Base-by-base conservation (phyloP, 2,888 invertebrate genomes). In the Rhamphomyia laevipes region DNA sequence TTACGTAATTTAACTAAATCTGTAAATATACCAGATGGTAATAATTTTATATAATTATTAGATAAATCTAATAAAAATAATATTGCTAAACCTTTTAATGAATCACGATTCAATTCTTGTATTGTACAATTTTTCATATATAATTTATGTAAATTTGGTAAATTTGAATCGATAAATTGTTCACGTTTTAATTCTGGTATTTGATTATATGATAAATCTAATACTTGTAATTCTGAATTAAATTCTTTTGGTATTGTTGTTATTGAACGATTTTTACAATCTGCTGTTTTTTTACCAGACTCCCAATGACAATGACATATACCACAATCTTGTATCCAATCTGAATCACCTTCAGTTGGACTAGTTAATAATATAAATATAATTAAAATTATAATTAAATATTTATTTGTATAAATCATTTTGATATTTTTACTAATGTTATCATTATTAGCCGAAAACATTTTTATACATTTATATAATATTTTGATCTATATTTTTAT, bases 1-100 rank as follows among this genome's bases (percentile, higher is more conserved):
- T 82, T 78, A 58, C 89, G 75, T 45, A 91, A 72, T 60, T 84
- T 81, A 10, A 75, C 73, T 7, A 84, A 82, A 48, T 84, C 82
- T 46, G 70, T 74, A 61, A 91, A 90, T 0, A 84, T 83, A 51
- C 79, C 79, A 0, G 80, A 75, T 57, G 82, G 76, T 47, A 90
- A 68, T 7, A 71, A 73, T 46, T 73, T 74, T 40, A 90, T 77
- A 31, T 73, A 73, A 63, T 92, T 92, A 59, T 77, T 76, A 3
- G 87, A 85, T 56, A 92, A 71, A 66, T 92, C 89, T 55, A 92
- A 70, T 66, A 90, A 89, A 54, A 89, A 86, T 58, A 90, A 76
- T 57, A 89, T 81, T 46, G 77, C 77, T 30, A 92, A 75, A 4
- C 82, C 83, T 57, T 78, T 79, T 58, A 92, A 82, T 2, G 90